phyloP scores from a whole-genome alignment of 2,797 vertebrate species.

The Anisognathus igniventris region DNA sequence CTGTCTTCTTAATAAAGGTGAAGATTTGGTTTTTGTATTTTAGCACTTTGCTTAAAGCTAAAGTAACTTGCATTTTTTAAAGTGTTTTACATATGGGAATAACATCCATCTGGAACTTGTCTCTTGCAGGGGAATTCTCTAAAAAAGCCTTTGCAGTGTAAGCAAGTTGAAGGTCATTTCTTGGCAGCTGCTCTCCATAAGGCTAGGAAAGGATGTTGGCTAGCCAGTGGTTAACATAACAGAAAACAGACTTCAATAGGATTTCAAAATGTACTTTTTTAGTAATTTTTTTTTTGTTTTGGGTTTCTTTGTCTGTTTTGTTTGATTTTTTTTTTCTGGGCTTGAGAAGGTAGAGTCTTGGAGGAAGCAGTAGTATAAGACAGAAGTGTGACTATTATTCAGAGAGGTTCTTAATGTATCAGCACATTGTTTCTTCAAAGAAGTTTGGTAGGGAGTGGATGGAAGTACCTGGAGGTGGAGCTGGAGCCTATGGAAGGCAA shows the following conservation, averaged over 20 bases:
- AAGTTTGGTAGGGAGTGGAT: background rate
- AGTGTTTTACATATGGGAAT: background rate
- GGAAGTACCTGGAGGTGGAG: background rate
- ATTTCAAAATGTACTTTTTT: background rate
- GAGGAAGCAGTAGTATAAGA: background rate
- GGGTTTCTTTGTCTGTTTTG: background rate
- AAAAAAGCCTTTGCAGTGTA: background rate
- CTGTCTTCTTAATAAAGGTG: background rate
- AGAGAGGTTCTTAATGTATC: background rate
- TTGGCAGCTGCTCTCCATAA: background rate
- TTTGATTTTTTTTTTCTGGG: background rate
- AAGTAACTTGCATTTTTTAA: background rate
- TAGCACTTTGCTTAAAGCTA: background rate
- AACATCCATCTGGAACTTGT: background rate
- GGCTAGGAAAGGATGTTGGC: background rate
- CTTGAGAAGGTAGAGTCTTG: background rate
- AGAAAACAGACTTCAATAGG: background rate
- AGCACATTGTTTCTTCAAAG: background rate
- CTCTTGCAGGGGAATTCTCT: background rate
- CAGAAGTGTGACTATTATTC: background rate
- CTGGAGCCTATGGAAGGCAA: background rate
- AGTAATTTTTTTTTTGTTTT: background rate
- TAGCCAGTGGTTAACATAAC: background rate
- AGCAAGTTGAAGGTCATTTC: background rate
- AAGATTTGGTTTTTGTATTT: background rate